These are phyloP conservation scores for Chironomus tepperi DNA, from an alignment of 1,140 invertebrate genomes.

Conservation along the genomic window DNA sequence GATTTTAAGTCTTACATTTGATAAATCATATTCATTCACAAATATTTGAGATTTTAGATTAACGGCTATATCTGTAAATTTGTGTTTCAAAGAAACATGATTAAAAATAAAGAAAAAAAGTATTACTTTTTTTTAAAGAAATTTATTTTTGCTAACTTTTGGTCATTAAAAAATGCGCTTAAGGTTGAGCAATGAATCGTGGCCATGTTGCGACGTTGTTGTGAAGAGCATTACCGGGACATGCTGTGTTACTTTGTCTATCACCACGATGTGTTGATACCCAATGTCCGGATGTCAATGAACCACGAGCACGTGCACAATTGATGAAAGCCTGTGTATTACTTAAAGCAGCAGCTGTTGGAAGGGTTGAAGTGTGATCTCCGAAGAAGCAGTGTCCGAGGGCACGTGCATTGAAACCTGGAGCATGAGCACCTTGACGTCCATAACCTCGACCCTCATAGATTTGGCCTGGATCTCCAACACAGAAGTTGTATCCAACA, in stretches of 20 bases:
- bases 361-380: neutral
- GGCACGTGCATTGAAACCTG: conserved; percentile 42
- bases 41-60: too few species aligned
- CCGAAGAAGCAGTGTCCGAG: neutral
- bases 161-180: too few species aligned
- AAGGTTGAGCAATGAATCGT: neutral
- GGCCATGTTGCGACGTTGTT: neutral
- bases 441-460: conserved; percentile 52
- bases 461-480: conserved; percentile 36
- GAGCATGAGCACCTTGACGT: conserved; percentile 45
- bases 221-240: neutral
- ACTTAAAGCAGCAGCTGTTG: neutral
- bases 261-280: neutral
- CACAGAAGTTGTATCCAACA: conserved; percentile 52
- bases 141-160: too few species aligned
- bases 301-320: neutral
- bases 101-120: too few species aligned
- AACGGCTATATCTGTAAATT: too few species aligned
- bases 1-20: too few species aligned
- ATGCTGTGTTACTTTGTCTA: neutral
- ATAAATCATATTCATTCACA: too few species aligned
- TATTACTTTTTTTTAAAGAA: too few species aligned
- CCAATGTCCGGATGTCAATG: neutral
- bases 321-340: neutral
- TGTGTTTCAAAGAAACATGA: too few species aligned